Evolutionary conservation across 1,140 invertebrate genomes (phyloP).

Genomic region (Drosophila sechellia): DNA sequence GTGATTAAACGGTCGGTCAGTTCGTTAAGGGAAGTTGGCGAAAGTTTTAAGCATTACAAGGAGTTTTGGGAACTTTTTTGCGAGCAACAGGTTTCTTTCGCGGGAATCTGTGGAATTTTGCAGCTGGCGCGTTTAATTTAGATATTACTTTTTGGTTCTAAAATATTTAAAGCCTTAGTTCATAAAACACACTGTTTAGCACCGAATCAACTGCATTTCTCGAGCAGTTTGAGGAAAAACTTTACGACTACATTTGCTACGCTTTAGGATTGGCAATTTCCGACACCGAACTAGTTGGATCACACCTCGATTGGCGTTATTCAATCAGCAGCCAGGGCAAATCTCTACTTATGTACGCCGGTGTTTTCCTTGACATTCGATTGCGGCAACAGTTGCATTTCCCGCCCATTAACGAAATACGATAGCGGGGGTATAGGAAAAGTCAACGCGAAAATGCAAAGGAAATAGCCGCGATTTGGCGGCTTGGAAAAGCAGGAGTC

Average conservation of each 20-base stretch:
- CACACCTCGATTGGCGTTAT: constrained; percentile 40
- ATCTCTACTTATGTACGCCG: constrained; percentile 1
- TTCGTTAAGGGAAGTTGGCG: constrained; percentile 48
- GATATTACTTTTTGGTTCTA: neutral
- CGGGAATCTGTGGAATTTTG: neutral
- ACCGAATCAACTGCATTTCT: neutral
- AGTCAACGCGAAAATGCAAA: constrained; percentile 36
- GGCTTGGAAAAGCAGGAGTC: constrained; percentile 29
- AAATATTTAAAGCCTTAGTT: neutral
- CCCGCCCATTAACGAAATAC: constrained; percentile 58
- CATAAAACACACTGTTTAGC: neutral
- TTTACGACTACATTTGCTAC: constrained; percentile 2
- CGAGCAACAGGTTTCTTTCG: constrained; percentile 23
- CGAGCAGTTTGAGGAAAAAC: constrained; percentile 1
- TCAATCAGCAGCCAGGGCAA: constrained; percentile 30
- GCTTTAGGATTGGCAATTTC: constrained; percentile 24
- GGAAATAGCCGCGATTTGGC: constrained; percentile 47
- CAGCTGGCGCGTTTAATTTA: constrained; percentile 9
- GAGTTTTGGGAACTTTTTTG: too few relatives aligned
- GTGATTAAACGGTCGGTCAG: constrained; percentile 28
- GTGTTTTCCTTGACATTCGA: constrained; percentile 39
- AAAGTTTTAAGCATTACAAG: constrained; percentile 30
- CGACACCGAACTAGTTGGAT: constrained; percentile 37
- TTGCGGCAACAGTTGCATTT: constrained; percentile 58
- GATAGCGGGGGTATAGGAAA: constrained; percentile 26